phyloP scores from a whole-genome alignment of 1,140 invertebrate genomes.

The Scaptodrosophila lebanonensis region DNA sequence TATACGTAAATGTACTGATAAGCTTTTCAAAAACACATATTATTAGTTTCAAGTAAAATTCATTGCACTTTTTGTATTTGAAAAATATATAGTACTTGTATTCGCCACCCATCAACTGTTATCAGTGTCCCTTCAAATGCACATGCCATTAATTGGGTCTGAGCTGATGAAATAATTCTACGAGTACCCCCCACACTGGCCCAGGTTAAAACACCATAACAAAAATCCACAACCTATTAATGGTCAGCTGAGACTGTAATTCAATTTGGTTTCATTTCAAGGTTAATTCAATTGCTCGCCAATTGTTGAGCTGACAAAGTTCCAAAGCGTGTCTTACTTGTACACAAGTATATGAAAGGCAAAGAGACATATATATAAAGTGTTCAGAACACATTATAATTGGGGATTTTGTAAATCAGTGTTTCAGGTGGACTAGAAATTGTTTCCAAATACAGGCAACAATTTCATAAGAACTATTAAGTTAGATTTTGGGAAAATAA shows the following conservation, averaged over 20 bases:
- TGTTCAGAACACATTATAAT: too few species aligned
- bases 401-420: too few species aligned
- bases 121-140: neutral
- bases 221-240: conserved; percentile 2
- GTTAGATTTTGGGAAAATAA: too few species aligned
- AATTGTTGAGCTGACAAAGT: too few species aligned
- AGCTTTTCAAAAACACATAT: conserved; percentile 9
- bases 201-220: conserved; percentile 19
- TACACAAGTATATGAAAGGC: too few species aligned
- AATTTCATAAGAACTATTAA: too few species aligned
- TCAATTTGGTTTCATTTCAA: conserved; percentile 38
- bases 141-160: conserved; percentile 33
- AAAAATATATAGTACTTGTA: conserved; percentile 22
- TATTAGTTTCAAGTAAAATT: conserved; percentile 19
- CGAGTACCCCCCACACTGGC: conserved; percentile 13
- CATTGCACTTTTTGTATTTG: conserved; percentile 28
- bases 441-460: too few species aligned
- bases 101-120: too few species aligned
- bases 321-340: too few species aligned
- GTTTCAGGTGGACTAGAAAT: too few species aligned
- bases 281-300: conserved; percentile 51
- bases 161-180: neutral
- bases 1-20: too few species aligned
- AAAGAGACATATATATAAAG: too few species aligned
- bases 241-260: conserved; percentile 19